A percentile compares a stretch with the other conserved stretches of the same genome.
Evolutionary conservation across 1,140 invertebrate genomes (phyloP).

Genomic region (Drosophila mojavensis): DNA sequence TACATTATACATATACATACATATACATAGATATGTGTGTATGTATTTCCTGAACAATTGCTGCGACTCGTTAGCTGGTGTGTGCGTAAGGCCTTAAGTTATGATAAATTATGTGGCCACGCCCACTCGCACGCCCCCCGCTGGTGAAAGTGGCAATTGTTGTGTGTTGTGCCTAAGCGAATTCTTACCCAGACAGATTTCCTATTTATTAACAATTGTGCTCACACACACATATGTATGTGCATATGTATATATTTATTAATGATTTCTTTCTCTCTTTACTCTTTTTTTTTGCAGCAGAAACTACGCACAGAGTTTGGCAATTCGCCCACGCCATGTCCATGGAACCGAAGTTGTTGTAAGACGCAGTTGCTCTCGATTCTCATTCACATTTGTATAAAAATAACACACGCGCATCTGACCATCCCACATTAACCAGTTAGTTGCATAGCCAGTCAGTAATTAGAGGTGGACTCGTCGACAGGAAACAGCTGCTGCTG

Average conservation of each 20-base stretch:
- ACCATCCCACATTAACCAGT: conserved; percentile 37
- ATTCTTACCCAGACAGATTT: conserved; percentile 69
- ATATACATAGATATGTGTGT: not conserved
- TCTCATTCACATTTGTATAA: conserved; percentile 51
- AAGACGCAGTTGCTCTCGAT: conserved; percentile 45
- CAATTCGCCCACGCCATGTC: conserved; percentile 6
- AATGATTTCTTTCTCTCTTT: conserved; percentile 27
- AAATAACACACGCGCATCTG: conserved; percentile 19
- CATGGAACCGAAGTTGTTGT: conserved; percentile 73
- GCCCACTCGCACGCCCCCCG: not conserved
- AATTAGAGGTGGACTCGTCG: conserved; percentile 30
- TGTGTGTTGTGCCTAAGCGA: conserved; percentile 45
- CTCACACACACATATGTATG: not conserved
- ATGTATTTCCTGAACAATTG: conserved; percentile 54
- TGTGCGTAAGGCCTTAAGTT: conserved; percentile 51
- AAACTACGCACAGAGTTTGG: conserved; percentile 25
- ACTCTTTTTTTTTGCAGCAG: conserved; percentile 6
- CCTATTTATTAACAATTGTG: conserved; percentile 66
- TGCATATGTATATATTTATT: too few relatives aligned
- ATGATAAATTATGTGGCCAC: conserved; percentile 72
- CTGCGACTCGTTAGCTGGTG: conserved; percentile 5
- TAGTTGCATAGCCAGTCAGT: conserved; percentile 16
- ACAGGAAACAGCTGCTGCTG: conserved; percentile 74
- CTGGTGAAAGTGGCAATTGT: conserved; percentile 73
- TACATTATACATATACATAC: too few relatives aligned